phyloP scores from a whole-genome alignment of 2,797 vertebrate species.

The Megaceryle alcyon region DNA sequence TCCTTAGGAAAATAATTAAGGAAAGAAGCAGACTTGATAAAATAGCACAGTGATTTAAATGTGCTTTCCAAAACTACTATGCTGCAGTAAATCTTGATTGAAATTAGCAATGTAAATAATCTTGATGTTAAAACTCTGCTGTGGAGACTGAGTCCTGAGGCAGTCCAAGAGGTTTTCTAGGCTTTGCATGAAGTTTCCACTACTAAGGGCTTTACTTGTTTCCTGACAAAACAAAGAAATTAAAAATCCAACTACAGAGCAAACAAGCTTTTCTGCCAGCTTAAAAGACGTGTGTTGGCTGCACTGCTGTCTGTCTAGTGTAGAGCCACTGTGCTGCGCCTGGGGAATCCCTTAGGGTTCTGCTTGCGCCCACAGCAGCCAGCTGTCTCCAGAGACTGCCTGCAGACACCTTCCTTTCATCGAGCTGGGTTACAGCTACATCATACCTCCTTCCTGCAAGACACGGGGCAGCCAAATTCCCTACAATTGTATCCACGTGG shows the following conservation, averaged over 20 bases:
- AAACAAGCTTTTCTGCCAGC: background rate
- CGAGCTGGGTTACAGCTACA: background rate
- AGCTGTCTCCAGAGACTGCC: background rate
- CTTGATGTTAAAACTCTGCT: background rate
- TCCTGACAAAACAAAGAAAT: background rate
- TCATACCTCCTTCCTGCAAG: background rate
- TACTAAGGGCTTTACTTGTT: background rate
- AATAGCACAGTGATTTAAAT: conserved; percentile 5
- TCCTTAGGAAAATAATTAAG: conserved; percentile 28
- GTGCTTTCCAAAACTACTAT: background rate
- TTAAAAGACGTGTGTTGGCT: background rate
- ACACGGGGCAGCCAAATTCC: background rate
- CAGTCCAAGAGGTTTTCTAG: background rate
- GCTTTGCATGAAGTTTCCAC: background rate
- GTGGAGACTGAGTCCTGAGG: background rate
- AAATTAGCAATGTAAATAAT: background rate
- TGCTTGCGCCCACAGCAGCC: background rate
- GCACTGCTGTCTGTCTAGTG: background rate
- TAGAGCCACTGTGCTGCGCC: background rate
- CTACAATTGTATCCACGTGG: rapidly evolving
- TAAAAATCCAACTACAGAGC: background rate
- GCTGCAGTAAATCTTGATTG: conserved; percentile 4
- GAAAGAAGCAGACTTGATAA: background rate
- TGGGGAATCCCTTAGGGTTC: background rate
- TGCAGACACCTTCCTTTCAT: background rate